These are phyloP conservation scores for Grantiella picta DNA, from an alignment of 2,113 vertebrate genomes.

Conservation along the genomic window DNA sequence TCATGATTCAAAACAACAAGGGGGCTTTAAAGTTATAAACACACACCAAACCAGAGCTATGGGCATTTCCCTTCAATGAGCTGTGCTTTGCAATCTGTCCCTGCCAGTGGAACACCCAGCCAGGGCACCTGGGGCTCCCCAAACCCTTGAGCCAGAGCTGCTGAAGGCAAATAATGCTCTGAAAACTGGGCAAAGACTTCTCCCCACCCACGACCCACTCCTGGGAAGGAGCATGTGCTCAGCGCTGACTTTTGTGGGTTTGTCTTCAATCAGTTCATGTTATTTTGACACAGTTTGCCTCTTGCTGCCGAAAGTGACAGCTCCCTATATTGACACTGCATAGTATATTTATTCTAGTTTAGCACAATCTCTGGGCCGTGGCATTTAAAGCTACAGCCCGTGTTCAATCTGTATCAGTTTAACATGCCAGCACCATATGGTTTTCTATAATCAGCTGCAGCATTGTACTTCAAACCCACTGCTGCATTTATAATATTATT, in stretches of 20 bases:
- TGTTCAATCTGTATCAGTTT: constrained; percentile 48
- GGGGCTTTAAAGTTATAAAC: background rate
- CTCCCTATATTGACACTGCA: background rate
- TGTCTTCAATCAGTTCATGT: background rate
- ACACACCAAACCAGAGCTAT: fast-evolving
- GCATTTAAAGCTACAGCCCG: constrained; percentile 1
- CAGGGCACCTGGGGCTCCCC: background rate
- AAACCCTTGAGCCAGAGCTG: background rate
- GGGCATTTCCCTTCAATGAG: fast-evolving
- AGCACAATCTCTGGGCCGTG: background rate
- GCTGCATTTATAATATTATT: constrained; percentile 47
- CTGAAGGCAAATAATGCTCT: background rate
- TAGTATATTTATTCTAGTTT: constrained; percentile 35
- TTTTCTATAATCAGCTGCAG: constrained; percentile 54
- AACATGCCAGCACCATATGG: constrained; percentile 53
- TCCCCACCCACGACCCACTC: fast-evolving
- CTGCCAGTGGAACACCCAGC: background rate
- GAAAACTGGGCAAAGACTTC: background rate
- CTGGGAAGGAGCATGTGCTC: background rate
- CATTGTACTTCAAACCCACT: constrained; percentile 60
- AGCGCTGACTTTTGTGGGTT: background rate
- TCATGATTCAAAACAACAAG: background rate
- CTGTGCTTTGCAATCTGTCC: background rate
- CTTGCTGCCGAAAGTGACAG: background rate
- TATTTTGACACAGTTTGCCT: constrained; percentile 11